Conservation (phyloP, 2,888 invertebrate species). For the Oscheius onirici region DNA sequence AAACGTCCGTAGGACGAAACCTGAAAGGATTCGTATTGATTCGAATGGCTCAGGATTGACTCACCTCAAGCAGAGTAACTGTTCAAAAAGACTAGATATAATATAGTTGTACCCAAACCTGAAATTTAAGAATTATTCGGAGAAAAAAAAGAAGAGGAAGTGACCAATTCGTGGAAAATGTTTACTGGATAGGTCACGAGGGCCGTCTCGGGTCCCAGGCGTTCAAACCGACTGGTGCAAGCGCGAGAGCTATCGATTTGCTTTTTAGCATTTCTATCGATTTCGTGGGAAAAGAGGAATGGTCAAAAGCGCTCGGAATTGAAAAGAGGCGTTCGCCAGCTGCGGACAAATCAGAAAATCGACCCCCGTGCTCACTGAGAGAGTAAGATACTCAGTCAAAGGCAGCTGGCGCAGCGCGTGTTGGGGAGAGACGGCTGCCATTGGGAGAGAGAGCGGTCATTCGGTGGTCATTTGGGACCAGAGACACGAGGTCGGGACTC, state of each 20-base stretch:
- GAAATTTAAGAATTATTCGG: background rate
- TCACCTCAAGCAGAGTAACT: slow-evolving; percentile 13
- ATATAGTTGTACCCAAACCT: slow-evolving; percentile 13
- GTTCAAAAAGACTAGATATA: slow-evolving; percentile 11
- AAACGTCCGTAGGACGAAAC: slow-evolving; percentile 25
- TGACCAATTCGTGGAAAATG: too few species aligned
- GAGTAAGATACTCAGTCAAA: too few species aligned
- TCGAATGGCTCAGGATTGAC: background rate
- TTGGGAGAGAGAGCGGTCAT: too few species aligned
- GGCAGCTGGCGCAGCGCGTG: too few species aligned
- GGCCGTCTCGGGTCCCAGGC: too few species aligned
- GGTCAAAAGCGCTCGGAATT: slow-evolving; percentile 1
- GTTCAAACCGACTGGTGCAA: background rate
- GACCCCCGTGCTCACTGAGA: too few species aligned
- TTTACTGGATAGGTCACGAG: too few species aligned
- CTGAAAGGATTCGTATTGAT: background rate
- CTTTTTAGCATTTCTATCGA: background rate
- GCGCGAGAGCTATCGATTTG: background rate
- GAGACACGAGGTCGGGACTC: too few species aligned
- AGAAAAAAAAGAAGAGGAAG: background rate
- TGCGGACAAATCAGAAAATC: background rate
- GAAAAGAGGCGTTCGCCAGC: slow-evolving; percentile 6
- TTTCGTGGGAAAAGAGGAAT: background rate
- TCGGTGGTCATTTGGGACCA: too few species aligned
- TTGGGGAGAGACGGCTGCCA: too few species aligned